Evolutionary conservation across 1,140 invertebrate genomes (phyloP).

Genomic region (Babylonia areolata): DNA sequence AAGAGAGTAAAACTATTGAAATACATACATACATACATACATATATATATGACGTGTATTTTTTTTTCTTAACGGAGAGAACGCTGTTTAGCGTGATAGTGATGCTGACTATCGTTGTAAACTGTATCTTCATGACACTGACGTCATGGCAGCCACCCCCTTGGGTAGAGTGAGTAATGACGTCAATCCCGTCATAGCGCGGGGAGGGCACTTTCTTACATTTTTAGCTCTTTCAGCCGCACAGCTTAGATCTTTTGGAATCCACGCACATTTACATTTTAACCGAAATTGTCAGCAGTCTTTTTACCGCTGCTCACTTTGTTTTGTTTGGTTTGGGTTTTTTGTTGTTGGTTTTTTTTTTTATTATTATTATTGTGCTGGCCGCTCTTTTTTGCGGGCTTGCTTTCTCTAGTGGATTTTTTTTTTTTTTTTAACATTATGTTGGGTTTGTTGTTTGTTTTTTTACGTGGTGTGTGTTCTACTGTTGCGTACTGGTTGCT

Average conservation of each 20-base stretch:
- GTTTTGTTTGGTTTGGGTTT: not conserved
- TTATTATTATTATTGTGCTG: not conserved
- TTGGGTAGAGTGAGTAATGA: conserved; percentile 46
- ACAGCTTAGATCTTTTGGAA: not conserved
- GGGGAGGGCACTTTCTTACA: conserved; percentile 8
- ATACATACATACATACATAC: too few relatives aligned
- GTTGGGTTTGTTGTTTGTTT: not conserved
- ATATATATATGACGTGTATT: too few relatives aligned
- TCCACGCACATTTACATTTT: too few relatives aligned
- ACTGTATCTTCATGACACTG: conserved; percentile 96
- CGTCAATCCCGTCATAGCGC: not conserved
- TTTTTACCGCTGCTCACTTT: not conserved
- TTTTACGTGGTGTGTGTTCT: too few relatives aligned
- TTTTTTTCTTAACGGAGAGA: conserved; percentile 58
- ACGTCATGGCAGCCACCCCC: conserved; percentile 35
- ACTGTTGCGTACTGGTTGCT: too few relatives aligned
- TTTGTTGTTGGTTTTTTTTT: not conserved
- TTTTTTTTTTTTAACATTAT: not conserved
- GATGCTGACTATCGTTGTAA: conserved; percentile 96
- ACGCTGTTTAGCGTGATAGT: conserved; percentile 94
- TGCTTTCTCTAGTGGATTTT: not conserved
- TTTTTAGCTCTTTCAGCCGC: not conserved
- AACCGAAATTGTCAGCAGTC: too few relatives aligned
- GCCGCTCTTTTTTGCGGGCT: not conserved
- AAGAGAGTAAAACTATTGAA: too few relatives aligned